Percentiles rank a stretch among this genome's conserved stretches.
Evolutionary conservation across 2,888 invertebrate genomes (phyloP).

Genomic region (Hydropsyche betteni): DNA sequence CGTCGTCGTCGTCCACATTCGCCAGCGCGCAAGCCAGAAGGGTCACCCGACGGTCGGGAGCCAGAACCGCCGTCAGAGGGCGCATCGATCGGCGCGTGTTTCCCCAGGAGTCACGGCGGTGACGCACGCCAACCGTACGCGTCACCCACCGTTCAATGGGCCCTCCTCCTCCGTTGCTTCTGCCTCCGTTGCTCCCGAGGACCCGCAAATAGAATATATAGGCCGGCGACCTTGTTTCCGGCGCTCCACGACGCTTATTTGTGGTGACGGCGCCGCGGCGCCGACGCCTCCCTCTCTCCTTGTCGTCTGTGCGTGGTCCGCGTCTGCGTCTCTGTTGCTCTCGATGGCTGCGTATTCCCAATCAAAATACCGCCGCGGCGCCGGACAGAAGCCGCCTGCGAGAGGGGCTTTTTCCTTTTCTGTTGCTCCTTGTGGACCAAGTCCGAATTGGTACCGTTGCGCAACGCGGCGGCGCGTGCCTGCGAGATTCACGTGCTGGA

Average conservation of each 20-base stretch:
- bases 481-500: neutral
- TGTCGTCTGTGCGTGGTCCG: no score
- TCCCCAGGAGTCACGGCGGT: no score
- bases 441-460: neutral
- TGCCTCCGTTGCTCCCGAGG: no score
- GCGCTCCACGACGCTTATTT: constrained; percentile 35
- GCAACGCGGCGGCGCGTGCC: neutral
- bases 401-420: constrained; percentile 15
- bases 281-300: constrained; percentile 17
- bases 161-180: no score
- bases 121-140: no score
- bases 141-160: no score
- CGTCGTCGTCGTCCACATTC: no score
- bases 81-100: no score
- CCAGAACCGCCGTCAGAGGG: no score
- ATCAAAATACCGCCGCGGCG: constrained; percentile 31
- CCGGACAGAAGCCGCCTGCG: neutral
- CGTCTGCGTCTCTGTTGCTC: no score
- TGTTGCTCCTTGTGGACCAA: neutral
- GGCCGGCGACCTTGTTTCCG: constrained; percentile 53
- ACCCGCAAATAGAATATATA: constrained; percentile 51
- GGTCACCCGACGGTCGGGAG: no score
- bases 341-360: neutral
- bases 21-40: no score
- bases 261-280: constrained; percentile 38